These are phyloP conservation scores for Aegotheles bennettii DNA, from an alignment of 2,113 vertebrate species.

Conservation along the genomic window DNA sequence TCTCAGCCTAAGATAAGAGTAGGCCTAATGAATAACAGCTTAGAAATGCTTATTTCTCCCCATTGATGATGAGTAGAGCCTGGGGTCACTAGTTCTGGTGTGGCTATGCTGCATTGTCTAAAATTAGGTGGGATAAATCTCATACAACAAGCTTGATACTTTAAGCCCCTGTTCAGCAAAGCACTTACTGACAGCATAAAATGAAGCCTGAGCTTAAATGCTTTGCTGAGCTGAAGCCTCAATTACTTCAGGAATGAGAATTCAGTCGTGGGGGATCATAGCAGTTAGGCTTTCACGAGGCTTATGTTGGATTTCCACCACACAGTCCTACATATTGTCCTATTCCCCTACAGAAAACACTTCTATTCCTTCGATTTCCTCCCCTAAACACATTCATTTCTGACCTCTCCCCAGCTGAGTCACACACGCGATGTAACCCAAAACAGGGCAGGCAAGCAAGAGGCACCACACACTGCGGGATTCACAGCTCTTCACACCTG, in stretches of 20 bases:
- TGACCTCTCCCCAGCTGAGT: background rate
- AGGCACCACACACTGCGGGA: background rate
- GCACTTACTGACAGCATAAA: background rate
- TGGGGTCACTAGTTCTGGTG: background rate
- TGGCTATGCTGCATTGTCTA: background rate
- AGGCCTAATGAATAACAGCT: background rate
- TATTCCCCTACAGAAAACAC: background rate
- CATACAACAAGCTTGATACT: background rate
- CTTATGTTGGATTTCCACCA: background rate
- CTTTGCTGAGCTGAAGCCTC: constrained; percentile 1
- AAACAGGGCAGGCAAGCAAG: background rate
- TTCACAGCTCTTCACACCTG: fast-evolving
- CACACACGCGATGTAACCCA: background rate
- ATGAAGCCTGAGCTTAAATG: constrained; percentile 9
- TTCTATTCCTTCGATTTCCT: background rate
- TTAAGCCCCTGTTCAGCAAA: constrained; percentile 1
- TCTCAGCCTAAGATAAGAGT: background rate
- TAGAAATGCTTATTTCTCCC: background rate
- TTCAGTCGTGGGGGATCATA: background rate
- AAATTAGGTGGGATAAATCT: constrained; percentile 2
- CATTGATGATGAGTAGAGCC: background rate
- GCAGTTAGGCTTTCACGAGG: background rate
- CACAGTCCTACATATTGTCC: background rate
- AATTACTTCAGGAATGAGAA: background rate
- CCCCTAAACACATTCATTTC: background rate